A percentile compares a stretch with the other conserved stretches of the same genome.
Evolutionary conservation across 2,113 vertebrate genomes (phyloP).

Genomic region (Notothenia coriiceps): DNA sequence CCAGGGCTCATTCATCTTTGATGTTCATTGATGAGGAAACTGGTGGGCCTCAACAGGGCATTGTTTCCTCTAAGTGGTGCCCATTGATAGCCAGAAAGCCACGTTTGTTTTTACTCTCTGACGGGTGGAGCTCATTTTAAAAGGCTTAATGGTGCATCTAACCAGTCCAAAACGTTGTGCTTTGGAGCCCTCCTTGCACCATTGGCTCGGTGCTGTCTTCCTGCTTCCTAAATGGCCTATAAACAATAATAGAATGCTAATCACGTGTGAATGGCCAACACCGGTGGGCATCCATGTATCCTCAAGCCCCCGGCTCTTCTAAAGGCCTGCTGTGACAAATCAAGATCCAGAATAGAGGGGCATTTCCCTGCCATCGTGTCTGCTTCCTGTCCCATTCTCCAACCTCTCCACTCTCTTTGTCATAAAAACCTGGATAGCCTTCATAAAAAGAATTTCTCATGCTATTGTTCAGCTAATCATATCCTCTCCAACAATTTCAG

Average conservation of each 20-base stretch:
- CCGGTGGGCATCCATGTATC: constrained; percentile 58
- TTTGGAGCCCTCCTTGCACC: constrained; percentile 71
- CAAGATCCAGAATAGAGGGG: constrained; percentile 67
- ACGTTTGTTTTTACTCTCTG: constrained; percentile 83
- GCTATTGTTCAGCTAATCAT: constrained; percentile 86
- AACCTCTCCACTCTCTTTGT: constrained; percentile 75
- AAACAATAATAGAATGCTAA: constrained; percentile 82
- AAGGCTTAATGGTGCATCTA: constrained; percentile 86
- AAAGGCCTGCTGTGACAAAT: constrained; percentile 72
- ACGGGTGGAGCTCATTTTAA: constrained; percentile 82
- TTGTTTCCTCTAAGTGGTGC: constrained; percentile 84
- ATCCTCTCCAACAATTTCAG: constrained; percentile 86
- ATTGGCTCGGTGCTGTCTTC: constrained; percentile 67
- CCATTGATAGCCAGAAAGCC: constrained; percentile 84
- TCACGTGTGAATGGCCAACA: constrained; percentile 67
- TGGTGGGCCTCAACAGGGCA: constrained; percentile 82
- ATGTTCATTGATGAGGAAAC: constrained; percentile 85
- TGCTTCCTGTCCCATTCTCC: constrained; percentile 65
- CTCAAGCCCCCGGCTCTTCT: constrained; percentile 60
- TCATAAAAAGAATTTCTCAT: constrained; percentile 84
- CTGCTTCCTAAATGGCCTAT: constrained; percentile 70
- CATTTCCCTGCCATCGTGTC: constrained; percentile 67
- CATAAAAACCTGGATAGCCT: constrained; percentile 79
- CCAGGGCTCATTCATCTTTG: constrained; percentile 82
- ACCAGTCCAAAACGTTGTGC: constrained; percentile 75